phyloP scores from a whole-genome alignment of 2,797 vertebrate genomes.

The Amazonetta brasiliensis region DNA sequence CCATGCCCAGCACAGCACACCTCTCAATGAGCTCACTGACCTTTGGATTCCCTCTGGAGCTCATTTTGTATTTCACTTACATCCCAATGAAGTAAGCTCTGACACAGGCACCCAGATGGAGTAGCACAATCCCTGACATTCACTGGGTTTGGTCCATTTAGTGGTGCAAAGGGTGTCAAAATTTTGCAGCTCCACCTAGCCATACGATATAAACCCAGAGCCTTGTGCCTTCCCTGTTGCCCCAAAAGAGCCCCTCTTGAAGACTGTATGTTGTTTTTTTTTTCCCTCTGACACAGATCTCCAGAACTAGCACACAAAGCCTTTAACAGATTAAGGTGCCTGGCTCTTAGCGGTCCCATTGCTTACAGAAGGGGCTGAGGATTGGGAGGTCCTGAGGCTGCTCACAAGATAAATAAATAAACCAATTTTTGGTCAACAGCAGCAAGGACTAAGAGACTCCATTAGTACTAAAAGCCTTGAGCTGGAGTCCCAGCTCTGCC shows the following conservation, averaged over 20 bases:
- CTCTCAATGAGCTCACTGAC: neutral
- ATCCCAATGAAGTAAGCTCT: neutral
- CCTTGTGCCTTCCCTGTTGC: neutral
- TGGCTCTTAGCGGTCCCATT: neutral
- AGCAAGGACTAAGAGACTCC: neutral
- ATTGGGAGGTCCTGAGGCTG: neutral
- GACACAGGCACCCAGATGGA: neutral
- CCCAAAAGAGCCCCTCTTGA: neutral
- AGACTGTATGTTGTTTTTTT: accelerated
- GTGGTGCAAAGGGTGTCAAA: neutral
- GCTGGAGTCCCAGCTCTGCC: neutral
- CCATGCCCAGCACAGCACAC: neutral
- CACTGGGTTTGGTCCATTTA: neutral
- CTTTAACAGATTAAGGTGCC: neutral
- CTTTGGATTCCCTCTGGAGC: neutral
- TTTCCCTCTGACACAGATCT: neutral
- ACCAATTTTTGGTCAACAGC: neutral
- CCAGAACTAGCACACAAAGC: neutral
- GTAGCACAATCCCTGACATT: neutral
- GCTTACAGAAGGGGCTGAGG: neutral
- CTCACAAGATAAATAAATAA: neutral
- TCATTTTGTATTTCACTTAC: neutral
- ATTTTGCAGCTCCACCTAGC: neutral
- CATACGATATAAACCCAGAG: neutral
- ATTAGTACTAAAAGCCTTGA: neutral